Conservation (phyloP, 2,113 vertebrate species). For the Ceuthmochares aereus region DNA sequence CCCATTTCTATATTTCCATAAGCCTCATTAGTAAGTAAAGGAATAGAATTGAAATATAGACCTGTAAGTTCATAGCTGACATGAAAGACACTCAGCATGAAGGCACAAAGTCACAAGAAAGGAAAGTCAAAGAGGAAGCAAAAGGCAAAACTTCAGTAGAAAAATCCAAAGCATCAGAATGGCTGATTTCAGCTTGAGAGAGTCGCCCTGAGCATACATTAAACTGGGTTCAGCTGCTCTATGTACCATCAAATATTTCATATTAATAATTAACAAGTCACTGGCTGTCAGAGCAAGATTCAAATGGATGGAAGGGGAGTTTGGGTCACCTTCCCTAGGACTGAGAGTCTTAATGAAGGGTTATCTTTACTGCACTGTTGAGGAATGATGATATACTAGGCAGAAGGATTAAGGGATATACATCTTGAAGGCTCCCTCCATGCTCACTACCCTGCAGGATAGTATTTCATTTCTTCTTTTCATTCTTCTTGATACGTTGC, state of each 20-base stretch:
- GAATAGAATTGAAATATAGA: conserved; percentile 41
- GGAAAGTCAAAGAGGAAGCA: conserved; percentile 50
- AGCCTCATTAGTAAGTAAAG: conserved; percentile 58
- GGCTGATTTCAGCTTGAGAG: conserved; percentile 65
- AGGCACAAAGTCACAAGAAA: conserved; percentile 61
- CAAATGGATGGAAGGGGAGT: conserved; percentile 66
- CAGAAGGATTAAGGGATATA: conserved; percentile 37
- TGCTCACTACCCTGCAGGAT: neutral
- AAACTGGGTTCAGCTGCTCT: conserved; percentile 66
- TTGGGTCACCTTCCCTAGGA: conserved; percentile 69
- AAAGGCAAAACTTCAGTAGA: conserved; percentile 66
- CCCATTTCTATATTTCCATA: conserved; percentile 66
- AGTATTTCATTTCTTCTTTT: conserved; percentile 44
- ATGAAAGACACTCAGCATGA: conserved; percentile 65
- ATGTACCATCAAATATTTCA: conserved; percentile 70
- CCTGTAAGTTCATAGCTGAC: conserved; percentile 48
- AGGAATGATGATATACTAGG: conserved; percentile 44
- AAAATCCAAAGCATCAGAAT: conserved; percentile 48
- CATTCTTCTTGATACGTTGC: conserved; percentile 20
- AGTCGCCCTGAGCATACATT: conserved; percentile 44
- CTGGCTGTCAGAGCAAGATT: conserved; percentile 67
- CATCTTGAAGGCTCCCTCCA: neutral
- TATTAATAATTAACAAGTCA: conserved; percentile 77
- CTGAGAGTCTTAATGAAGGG: conserved; percentile 66
- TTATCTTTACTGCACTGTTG: conserved; percentile 22